Conservation (phyloP, 2,797 vertebrate species). For the Odontamblyopus lacepedii region DNA sequence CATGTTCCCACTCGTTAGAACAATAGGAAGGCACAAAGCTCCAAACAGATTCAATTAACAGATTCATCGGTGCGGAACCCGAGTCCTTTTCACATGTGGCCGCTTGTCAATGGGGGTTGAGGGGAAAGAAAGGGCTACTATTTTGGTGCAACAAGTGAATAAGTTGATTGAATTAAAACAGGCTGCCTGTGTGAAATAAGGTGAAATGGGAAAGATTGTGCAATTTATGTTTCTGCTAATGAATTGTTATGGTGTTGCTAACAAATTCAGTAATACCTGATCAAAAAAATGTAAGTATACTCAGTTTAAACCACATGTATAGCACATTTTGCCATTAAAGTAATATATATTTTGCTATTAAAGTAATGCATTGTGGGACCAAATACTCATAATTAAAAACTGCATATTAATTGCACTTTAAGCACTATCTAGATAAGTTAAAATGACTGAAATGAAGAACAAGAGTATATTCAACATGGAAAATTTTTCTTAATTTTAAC, state of each 20-base stretch:
- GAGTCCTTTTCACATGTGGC: slow-evolving; percentile 58
- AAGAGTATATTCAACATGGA: too few relatives aligned
- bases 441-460: too few relatives aligned
- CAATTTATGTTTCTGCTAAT: neutral
- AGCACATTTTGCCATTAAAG: too few relatives aligned
- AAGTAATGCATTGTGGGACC: neutral
- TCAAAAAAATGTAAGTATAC: too few relatives aligned
- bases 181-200: neutral
- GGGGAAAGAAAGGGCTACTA: slow-evolving; percentile 12
- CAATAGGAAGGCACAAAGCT: slow-evolving; percentile 67
- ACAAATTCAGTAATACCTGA: neutral
- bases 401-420: neutral
- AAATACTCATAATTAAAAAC: neutral
- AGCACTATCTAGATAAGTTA: too few relatives aligned
- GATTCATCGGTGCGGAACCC: slow-evolving; percentile 59
- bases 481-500: too few relatives aligned
- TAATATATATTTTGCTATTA: too few relatives aligned
- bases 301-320: too few relatives aligned
- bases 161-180: slow-evolving; percentile 8
- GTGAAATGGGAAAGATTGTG: neutral
- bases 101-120: slow-evolving; percentile 26
- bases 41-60: slow-evolving; percentile 70
- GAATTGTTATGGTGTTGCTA: neutral
- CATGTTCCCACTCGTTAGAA: slow-evolving; percentile 76
- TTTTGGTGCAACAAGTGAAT: slow-evolving; percentile 26